phyloP scores from a whole-genome alignment of 2,797 vertebrate species.

The Anniella stebbinsi region DNA sequence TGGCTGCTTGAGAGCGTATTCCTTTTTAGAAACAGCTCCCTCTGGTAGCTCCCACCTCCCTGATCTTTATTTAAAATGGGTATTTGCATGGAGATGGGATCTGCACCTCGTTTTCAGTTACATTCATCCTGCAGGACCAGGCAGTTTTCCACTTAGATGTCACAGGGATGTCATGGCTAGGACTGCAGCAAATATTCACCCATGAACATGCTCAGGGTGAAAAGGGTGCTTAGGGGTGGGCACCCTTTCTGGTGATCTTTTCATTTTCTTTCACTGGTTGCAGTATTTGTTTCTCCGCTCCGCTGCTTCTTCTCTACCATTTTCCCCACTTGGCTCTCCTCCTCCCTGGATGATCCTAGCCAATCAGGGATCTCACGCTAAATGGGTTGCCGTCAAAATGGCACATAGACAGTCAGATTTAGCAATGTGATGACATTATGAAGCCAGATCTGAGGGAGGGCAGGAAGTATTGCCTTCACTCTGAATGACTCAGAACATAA shows the following conservation, averaged over 20 bases:
- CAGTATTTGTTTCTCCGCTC: too few relatives aligned
- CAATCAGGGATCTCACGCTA: background rate
- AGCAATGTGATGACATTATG: background rate
- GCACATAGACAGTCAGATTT: too few relatives aligned
- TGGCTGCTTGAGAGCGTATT: background rate
- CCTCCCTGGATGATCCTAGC: background rate
- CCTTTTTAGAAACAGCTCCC: conserved; percentile 20
- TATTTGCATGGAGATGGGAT: conserved; percentile 21
- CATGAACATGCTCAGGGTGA: background rate
- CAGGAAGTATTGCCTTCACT: background rate
- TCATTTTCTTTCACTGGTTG: background rate
- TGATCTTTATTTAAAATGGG: conserved; percentile 9
- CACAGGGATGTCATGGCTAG: background rate
- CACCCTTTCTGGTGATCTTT: background rate
- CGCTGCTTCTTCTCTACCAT: background rate
- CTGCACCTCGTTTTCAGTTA: background rate
- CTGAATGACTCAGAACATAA: too few relatives aligned
- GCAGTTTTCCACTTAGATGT: background rate
- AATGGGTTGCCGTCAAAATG: background rate
- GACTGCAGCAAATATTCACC: background rate
- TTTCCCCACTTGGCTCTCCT: too few relatives aligned
- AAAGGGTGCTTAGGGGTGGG: background rate
- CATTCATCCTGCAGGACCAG: background rate
- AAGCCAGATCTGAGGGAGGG: background rate
- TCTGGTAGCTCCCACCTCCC: background rate